Percentiles rank a stretch among this genome's conserved stretches.
Conservation (phyloP, 2,113 vertebrate genomes). For the Corythornis madagascariensis region DNA sequence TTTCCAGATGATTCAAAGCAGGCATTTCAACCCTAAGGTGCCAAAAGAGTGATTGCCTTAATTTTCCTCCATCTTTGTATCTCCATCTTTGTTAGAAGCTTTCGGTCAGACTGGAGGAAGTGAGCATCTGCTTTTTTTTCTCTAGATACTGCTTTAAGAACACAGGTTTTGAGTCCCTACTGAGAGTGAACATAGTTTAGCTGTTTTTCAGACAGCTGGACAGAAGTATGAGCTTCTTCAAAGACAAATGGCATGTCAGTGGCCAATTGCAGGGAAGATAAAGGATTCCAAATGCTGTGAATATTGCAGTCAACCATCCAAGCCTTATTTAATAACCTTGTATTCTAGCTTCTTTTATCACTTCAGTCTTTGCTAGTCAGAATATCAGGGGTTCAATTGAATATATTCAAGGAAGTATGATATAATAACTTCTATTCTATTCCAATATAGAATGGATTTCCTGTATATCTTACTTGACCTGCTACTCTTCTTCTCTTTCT, state of each 20-base stretch:
- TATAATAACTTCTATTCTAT: background rate
- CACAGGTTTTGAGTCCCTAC: background rate
- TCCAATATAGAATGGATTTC: slow-evolving; percentile 6
- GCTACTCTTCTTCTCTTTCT: slow-evolving; percentile 6
- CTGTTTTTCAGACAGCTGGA: background rate
- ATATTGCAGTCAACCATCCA: slow-evolving; percentile 35
- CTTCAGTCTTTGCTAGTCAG: background rate
- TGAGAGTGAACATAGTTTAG: background rate
- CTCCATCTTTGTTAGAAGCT: background rate
- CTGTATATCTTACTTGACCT: background rate
- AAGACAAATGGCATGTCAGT: slow-evolving; percentile 34
- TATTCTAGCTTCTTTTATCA: slow-evolving; percentile 23
- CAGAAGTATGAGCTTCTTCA: background rate
- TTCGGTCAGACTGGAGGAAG: background rate
- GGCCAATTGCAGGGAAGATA: background rate
- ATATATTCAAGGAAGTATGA: background rate
- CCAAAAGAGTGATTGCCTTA: background rate
- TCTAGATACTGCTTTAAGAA: background rate
- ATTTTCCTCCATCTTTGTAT: background rate
- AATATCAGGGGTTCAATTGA: background rate
- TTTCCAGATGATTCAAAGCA: background rate
- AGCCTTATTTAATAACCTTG: slow-evolving; percentile 41
- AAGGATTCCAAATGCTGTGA: slow-evolving; percentile 30
- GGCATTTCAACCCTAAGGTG: background rate
- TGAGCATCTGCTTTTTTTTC: background rate